These are phyloP conservation scores for Drosophila multiciliata DNA, from an alignment of 2,888 invertebrate genomes.

Conservation along the genomic window DNA sequence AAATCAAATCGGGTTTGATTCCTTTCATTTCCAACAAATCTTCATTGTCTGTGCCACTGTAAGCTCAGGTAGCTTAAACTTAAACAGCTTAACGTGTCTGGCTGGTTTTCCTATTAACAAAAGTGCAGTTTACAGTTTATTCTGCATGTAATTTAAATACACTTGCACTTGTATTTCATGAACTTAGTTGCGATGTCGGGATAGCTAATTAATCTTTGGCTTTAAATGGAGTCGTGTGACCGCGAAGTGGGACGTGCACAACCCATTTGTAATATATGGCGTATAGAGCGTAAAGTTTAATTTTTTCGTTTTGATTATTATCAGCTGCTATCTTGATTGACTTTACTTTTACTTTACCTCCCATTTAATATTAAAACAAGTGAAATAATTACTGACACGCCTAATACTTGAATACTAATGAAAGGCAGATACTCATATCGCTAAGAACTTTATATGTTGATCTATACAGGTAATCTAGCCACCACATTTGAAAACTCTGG, in stretches of 20 bases:
- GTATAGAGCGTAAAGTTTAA: not conserved
- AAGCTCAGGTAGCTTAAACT: not conserved
- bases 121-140: not conserved
- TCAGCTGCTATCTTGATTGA: not conserved
- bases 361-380: not conserved
- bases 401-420: not conserved
- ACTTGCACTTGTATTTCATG: not conserved
- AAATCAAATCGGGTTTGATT: not conserved
- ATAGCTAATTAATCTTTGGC: not conserved
- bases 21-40: not conserved
- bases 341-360: not conserved
- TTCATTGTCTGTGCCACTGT: not conserved
- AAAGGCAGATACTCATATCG: not conserved
- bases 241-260: not conserved
- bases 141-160: not conserved
- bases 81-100: slow-evolving; percentile 1
- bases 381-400: not conserved
- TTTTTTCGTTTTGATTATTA: not conserved
- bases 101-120: not conserved
- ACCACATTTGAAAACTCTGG: not conserved
- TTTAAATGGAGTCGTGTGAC: not conserved
- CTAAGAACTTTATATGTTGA: not conserved
- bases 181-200: not conserved
- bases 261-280: not conserved
- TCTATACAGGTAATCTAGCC: not conserved